Evolutionary conservation across 2,113 vertebrate genomes (phyloP), one percentile per base, ranked within the genome.

Genomic region (Glaucomys volans): DNA sequence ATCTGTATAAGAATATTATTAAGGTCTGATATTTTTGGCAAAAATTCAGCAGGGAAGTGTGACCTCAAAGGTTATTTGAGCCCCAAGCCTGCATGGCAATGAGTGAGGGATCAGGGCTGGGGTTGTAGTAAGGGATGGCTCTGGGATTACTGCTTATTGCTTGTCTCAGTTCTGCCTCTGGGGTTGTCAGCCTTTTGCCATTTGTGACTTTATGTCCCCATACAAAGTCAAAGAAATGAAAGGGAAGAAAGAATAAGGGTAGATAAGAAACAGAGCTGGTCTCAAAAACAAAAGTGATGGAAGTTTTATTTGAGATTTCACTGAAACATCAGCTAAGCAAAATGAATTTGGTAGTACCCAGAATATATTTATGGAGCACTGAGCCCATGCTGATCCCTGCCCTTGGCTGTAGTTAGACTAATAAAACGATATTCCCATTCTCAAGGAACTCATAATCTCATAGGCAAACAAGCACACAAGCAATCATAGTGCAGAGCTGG

Each of bases 201-300:
- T 75, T 72, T 92, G 74, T 90, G 67, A 69, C 47, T 66, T 74
- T 87, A 74, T 57, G 2, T 37, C 50, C 32, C 57, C 50, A n/a
- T 50, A 13, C 47, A 74, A 93, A 74, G 50, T 40, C 52, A 62
- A 94, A 88, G 9, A 87, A 59, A 81, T 80, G 57, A 90, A 91
- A 90, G 24, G n/a, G 84, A 11, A 35, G 17, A 72, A 90, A 77
- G 35, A 86, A 74, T 20, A 54, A 42, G 13, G 13, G 40, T 17
- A 85, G 2, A 2, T 28, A 67, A 95, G 77, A 76, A 42, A 44
- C 13, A 81, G 35, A 64, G n/a, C 32, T 83, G 2, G 22, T 85
- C 35, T 91, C 8, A 85, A 80, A 76, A 64, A 54, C 57, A 47
- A 12, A 91, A 87, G 3, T 59, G 59, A 35, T 37, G 40, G 57